Conservation (phyloP, 2,113 vertebrate species). For the Podilymbus podiceps region DNA sequence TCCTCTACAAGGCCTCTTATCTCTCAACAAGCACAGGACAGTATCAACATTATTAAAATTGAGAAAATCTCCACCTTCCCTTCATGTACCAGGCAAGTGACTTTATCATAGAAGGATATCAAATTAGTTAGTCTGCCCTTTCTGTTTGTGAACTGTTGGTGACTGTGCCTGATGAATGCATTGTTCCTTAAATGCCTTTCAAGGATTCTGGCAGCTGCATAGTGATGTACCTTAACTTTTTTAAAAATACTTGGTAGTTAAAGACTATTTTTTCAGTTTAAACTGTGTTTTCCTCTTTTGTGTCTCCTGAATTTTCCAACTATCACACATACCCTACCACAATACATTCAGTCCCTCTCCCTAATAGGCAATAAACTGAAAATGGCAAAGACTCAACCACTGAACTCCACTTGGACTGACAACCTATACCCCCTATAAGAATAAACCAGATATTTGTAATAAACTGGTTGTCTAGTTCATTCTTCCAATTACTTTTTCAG, state of each 20-base stretch:
- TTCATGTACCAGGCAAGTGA: background rate
- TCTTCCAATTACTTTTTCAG: background rate
- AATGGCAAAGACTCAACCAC: background rate
- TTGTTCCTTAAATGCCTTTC: background rate
- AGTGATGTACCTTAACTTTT: background rate
- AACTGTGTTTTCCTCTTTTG: background rate
- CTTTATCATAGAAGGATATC: background rate
- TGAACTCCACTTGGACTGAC: background rate
- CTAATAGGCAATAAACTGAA: background rate
- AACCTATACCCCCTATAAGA: background rate
- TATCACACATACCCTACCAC: background rate
- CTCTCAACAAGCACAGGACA: too few species aligned
- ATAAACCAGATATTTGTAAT: background rate
- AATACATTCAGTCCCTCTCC: background rate
- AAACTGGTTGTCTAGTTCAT: background rate
- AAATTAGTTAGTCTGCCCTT: background rate
- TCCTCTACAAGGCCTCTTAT: background rate
- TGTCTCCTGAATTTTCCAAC: background rate
- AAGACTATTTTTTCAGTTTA: background rate
- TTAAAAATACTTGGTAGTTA: background rate
- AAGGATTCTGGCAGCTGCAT: background rate
- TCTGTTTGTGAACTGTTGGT: background rate
- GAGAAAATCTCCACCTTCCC: background rate
- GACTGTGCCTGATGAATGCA: background rate
- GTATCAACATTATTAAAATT: background rate